These are phyloP conservation scores for Sphinx pinastri DNA, from an alignment of 2,888 invertebrate genomes.

Conservation along the genomic window DNA sequence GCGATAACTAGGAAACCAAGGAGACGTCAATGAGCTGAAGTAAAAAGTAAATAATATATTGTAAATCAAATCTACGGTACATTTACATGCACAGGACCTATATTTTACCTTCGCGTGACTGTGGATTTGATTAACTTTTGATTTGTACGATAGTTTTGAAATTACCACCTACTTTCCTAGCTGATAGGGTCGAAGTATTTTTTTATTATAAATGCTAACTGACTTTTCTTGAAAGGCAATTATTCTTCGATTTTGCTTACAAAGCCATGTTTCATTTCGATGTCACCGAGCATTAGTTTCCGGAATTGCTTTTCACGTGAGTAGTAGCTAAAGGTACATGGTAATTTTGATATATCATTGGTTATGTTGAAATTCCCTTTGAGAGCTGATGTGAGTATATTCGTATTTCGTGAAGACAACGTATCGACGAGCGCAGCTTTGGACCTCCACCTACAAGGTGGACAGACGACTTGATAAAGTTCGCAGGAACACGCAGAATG, in stretches of 20 bases:
- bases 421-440: too few species aligned
- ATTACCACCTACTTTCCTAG: slow-evolving; percentile 20
- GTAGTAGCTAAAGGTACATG: not conserved
- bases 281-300: not conserved
- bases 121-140: slow-evolving; percentile 24
- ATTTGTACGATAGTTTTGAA: slow-evolving; percentile 21
- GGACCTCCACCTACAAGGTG: too few species aligned
- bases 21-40: too few species aligned
- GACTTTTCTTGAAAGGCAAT: slow-evolving; percentile 11
- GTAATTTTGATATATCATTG: too few species aligned
- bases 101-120: slow-evolving; percentile 25
- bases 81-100: slow-evolving; percentile 1
- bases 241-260: slow-evolving; percentile 8
- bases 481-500: too few species aligned
- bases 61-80: not conserved
- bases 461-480: too few species aligned
- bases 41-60: not conserved
- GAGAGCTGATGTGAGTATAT: too few species aligned
- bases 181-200: slow-evolving; percentile 16
- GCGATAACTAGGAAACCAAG: too few species aligned
- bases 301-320: slow-evolving; percentile 7
- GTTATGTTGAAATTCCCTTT: too few species aligned
- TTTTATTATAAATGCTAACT: slow-evolving; percentile 16
- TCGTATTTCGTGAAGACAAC: too few species aligned
- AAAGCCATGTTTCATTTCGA: not conserved